Evolutionary conservation across 2,797 vertebrate species (phyloP).

Genomic region (Taeniopygia guttata): DNA sequence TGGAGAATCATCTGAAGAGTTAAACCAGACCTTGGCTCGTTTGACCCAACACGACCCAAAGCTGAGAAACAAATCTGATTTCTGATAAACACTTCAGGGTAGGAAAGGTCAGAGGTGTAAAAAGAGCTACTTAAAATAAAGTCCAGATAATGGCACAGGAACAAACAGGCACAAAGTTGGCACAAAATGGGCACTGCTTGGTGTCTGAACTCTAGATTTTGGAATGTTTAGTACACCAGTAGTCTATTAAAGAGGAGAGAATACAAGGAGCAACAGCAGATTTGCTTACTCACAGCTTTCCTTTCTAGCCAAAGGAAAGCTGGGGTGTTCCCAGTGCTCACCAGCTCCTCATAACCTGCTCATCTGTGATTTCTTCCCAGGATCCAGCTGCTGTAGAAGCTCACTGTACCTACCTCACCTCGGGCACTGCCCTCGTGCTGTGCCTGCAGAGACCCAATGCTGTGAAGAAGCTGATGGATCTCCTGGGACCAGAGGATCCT

Average conservation of each 20-base stretch:
- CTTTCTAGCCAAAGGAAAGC: not conserved
- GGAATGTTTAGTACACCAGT: not conserved
- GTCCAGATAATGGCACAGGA: not conserved
- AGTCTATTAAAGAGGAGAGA: not conserved
- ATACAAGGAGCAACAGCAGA: not conserved
- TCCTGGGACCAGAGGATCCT: conserved; percentile 72
- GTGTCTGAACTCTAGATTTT: not conserved
- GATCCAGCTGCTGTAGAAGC: conserved; percentile 28
- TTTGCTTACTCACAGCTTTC: not conserved
- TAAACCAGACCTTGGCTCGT: not conserved
- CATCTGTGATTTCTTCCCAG: conserved; percentile 4
- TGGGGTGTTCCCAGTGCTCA: not conserved
- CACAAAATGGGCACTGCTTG: not conserved
- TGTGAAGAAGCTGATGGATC: conserved; percentile 73
- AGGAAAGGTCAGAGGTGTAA: not conserved
- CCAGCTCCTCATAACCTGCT: not conserved
- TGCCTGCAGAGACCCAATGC: conserved; percentile 77
- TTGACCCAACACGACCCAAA: not conserved
- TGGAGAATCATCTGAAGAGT: not conserved
- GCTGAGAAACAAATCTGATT: conserved; percentile 1
- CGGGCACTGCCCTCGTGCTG: conserved; percentile 69
- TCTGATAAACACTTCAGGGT: not conserved
- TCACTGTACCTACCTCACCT: conserved; percentile 64
- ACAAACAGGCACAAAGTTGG: not conserved
- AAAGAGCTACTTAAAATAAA: not conserved